These are phyloP conservation scores for Cryptocephalus moraei DNA, from an alignment of 2,888 invertebrate species.

Conservation along the genomic window DNA sequence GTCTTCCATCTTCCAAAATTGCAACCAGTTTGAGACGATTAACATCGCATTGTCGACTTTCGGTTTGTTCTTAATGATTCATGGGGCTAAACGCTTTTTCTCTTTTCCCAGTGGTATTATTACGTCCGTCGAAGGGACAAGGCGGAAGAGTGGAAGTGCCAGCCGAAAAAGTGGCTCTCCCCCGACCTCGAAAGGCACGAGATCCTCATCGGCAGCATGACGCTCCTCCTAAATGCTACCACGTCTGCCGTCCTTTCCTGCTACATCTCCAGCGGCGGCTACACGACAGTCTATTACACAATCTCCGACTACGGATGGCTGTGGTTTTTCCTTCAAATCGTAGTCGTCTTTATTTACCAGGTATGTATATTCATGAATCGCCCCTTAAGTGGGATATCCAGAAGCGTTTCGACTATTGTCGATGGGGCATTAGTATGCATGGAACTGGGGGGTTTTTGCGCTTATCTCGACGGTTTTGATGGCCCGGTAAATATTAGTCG, in stretches of 20 bases:
- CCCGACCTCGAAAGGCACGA: slow-evolving; percentile 60
- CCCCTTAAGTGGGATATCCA: no score
- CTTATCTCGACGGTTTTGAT: no score
- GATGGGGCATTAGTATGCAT: no score
- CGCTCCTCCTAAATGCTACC: slow-evolving; percentile 45
- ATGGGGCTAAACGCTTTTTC: no score
- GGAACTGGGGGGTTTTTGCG: no score
- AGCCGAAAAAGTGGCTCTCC: slow-evolving; percentile 56
- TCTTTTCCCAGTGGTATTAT: slow-evolving; percentile 53
- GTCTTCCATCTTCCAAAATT: no score
- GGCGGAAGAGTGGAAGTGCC: slow-evolving; percentile 63
- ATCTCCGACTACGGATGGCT: slow-evolving; percentile 50
- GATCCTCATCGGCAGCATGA: slow-evolving; percentile 51
- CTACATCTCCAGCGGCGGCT: slow-evolving; percentile 58
- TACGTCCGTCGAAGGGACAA: slow-evolving; percentile 51
- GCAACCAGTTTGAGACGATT: no score
- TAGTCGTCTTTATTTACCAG: slow-evolving; percentile 51
- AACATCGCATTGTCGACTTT: no score
- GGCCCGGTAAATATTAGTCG: no score
- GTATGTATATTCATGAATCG: slow-evolving; percentile 30
- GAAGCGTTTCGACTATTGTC: no score
- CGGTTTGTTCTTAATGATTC: no score
- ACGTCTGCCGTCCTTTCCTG: slow-evolving; percentile 53
- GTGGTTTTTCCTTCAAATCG: slow-evolving; percentile 57
- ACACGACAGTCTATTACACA: slow-evolving; percentile 53